phyloP scores from a whole-genome alignment of 2,797 vertebrate species.

The Lepus oiostolus region DNA sequence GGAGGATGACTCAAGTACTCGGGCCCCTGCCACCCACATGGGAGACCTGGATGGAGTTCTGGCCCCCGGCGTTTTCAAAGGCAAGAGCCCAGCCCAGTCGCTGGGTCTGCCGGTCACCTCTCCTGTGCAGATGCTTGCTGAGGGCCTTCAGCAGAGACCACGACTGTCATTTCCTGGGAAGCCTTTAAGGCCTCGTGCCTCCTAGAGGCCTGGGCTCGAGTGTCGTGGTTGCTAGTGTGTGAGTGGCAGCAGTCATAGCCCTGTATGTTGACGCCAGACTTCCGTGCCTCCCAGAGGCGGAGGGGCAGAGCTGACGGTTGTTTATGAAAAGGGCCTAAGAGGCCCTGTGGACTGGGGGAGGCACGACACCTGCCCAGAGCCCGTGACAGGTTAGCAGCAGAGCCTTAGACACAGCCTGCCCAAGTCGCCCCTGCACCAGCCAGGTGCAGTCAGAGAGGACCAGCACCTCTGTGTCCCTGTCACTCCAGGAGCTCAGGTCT shows the following conservation, averaged over 20 bases:
- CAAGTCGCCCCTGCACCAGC: not conserved
- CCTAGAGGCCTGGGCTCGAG: not conserved
- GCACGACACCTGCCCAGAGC: not conserved
- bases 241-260: not conserved
- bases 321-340: not conserved
- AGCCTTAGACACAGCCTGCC: not conserved
- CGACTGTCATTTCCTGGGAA: not conserved
- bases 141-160: constrained; percentile 62
- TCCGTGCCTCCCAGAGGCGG: constrained; percentile 18
- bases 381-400: not conserved
- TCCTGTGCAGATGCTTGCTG: not conserved
- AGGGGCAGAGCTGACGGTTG: not conserved
- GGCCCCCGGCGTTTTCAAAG: too few species aligned
- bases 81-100: not conserved
- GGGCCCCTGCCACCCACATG: too few species aligned
- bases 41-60: too few species aligned
- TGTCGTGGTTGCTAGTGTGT: not conserved
- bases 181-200: constrained; percentile 10
- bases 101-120: not conserved
- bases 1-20: too few species aligned
- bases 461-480: not conserved
- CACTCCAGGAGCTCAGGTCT: not conserved
- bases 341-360: not conserved
- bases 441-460: not conserved
- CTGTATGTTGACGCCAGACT: not conserved